A percentile compares a stretch with the other conserved stretches of the same genome.
These are phyloP conservation scores for Drosophila prosaltans DNA, from an alignment of 1,140 invertebrate species.

Conservation along the genomic window DNA sequence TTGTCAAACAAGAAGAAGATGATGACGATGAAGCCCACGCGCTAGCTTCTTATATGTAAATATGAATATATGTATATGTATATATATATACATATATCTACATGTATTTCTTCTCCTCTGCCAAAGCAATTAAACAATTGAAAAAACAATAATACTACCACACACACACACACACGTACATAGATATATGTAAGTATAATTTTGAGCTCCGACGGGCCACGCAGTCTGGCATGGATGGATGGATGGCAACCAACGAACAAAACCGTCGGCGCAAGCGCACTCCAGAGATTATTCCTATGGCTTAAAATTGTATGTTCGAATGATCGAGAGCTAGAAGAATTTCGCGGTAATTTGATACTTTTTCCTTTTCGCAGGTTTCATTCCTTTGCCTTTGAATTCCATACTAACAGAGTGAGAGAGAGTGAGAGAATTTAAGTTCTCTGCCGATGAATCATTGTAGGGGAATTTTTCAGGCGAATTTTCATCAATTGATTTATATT, in stretches of 20 bases:
- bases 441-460: constrained; percentile 7
- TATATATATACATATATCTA: background rate
- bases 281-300: background rate
- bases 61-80: background rate
- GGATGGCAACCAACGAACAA: background rate
- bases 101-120: background rate
- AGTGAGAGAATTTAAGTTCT: background rate
- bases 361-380: constrained; percentile 4
- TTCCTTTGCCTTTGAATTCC: background rate
- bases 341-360: constrained; percentile 39
- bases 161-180: constrained; percentile 17
- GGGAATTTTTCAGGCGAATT: constrained; percentile 9
- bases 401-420: too few relatives aligned
- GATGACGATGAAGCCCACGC: constrained; percentile 29
- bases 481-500: constrained; percentile 6
- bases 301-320: constrained; percentile 39
- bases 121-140: constrained; percentile 64
- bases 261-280: constrained; percentile 19
- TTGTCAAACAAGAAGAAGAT: background rate
- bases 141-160: constrained; percentile 43
- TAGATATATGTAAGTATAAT: background rate
- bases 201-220: constrained; percentile 36
- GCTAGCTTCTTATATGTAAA: constrained; percentile 1
- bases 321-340: constrained; percentile 41
- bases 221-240: constrained; percentile 36